Conservation (phyloP, 2,888 invertebrate genomes). For the Ernsta delagoae region DNA sequence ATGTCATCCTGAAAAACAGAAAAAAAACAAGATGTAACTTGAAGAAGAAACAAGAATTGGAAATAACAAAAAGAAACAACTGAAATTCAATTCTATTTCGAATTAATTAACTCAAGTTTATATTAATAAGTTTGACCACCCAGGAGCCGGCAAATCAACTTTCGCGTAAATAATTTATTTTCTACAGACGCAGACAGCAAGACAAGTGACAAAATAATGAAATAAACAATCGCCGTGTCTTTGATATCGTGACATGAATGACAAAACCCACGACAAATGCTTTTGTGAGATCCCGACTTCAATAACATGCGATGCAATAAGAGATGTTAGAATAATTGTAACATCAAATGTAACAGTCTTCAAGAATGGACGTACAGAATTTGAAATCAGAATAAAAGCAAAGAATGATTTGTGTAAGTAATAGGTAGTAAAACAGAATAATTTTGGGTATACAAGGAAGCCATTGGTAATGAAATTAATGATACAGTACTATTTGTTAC, state of each 20-base stretch:
- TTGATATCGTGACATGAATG: conserved; percentile 54
- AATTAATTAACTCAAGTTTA: neutral
- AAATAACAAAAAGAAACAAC: neutral
- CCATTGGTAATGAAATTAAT: too few species aligned
- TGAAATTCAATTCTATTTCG: neutral
- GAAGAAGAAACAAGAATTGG: too few species aligned
- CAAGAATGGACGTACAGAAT: conserved; percentile 1
- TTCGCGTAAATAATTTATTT: conserved; percentile 44
- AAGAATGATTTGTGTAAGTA: neutral
- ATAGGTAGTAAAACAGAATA: too few species aligned
- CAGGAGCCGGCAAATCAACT: conserved; percentile 38
- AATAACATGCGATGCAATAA: conserved; percentile 33
- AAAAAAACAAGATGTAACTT: too few species aligned
- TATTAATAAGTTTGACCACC: conserved; percentile 31
- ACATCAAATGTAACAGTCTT: neutral
- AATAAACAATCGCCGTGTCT: conserved; percentile 44
- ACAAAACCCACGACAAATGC: conserved; percentile 50
- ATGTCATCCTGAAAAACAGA: too few species aligned
- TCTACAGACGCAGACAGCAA: conserved; percentile 36
- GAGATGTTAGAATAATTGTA: neutral
- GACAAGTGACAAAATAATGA: conserved; percentile 51
- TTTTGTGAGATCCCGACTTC: conserved; percentile 38
- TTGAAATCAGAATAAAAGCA: conserved; percentile 1
- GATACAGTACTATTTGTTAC: too few species aligned
- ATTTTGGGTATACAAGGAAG: too few species aligned